A percentile compares a stretch with the other conserved stretches of the same genome.
Conservation (phyloP, 1,140 invertebrate species). For the Leguminivora glycinivorella region DNA sequence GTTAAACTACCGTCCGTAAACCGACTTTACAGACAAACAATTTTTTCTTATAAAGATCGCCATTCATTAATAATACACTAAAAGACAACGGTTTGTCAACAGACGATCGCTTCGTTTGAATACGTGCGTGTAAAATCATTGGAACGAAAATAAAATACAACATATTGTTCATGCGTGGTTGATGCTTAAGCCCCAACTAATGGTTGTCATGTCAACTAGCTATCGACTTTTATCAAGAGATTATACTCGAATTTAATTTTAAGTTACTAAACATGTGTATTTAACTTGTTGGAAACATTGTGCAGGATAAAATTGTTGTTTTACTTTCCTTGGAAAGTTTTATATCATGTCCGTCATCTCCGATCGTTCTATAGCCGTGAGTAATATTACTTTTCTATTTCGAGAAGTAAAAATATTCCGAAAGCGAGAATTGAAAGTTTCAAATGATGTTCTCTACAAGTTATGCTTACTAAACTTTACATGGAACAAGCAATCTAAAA, state of each 20-base stretch:
- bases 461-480: not conserved
- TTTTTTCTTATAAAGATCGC: no score
- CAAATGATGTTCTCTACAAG: constrained; percentile 28
- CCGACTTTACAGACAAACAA: no score
- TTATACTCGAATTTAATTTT: constrained; percentile 38
- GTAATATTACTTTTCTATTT: constrained; percentile 36
- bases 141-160: constrained; percentile 22
- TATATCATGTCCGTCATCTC: constrained; percentile 46
- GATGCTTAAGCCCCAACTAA: constrained; percentile 51
- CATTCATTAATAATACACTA: no score
- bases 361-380: constrained; percentile 63
- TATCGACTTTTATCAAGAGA: constrained; percentile 42
- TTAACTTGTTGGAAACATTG: constrained; percentile 23
- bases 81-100: no score
- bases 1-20: no score
- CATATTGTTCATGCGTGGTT: constrained; percentile 37
- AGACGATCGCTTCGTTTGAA: no score
- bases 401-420: constrained; percentile 28
- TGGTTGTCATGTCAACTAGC: constrained; percentile 52
- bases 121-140: not conserved
- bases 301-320: not conserved
- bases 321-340: not conserved
- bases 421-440: constrained; percentile 43
- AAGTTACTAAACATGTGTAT: constrained; percentile 30
- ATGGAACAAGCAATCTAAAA: not conserved